Conservation (phyloP, 2,113 vertebrate genomes). For the Columba livia region DNA sequence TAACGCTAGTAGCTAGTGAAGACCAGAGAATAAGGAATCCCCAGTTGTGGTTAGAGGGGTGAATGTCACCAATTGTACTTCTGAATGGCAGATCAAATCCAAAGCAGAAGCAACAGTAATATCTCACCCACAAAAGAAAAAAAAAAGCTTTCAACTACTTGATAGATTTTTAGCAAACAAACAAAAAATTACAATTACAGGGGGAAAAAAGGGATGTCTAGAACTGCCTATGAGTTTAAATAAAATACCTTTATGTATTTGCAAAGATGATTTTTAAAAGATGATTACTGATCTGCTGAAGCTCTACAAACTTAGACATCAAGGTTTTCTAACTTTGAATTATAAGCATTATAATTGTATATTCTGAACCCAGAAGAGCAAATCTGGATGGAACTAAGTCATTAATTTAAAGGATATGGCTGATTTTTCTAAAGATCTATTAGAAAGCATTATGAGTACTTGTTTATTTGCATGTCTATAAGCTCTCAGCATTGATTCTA, state of each 20-base stretch:
- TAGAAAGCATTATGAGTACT: slow-evolving; percentile 44
- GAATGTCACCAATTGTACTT: neutral
- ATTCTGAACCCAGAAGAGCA: slow-evolving; percentile 16
- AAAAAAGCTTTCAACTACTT: neutral
- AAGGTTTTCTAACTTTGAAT: slow-evolving; percentile 1
- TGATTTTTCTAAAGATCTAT: slow-evolving; percentile 53
- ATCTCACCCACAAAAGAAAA: neutral
- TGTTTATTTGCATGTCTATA: slow-evolving; percentile 45
- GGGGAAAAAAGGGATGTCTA: neutral
- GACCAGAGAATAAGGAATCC: neutral
- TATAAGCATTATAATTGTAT: slow-evolving; percentile 16
- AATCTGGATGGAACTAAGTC: slow-evolving; percentile 36
- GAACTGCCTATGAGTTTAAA: neutral
- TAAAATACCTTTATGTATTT: neutral
- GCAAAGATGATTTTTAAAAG: neutral
- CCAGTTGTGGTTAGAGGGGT: neutral
- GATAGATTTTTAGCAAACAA: neutral
- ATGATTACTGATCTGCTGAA: neutral
- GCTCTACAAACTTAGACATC: neutral
- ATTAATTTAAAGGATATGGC: slow-evolving; percentile 59
- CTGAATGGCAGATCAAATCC: neutral
- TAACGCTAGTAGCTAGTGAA: neutral
- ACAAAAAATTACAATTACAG: neutral
- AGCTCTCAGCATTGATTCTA: slow-evolving; percentile 31
- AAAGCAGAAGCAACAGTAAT: neutral